These are phyloP conservation scores for Solea senegalensis DNA, from an alignment of 2,113 vertebrate species.

Conservation along the genomic window DNA sequence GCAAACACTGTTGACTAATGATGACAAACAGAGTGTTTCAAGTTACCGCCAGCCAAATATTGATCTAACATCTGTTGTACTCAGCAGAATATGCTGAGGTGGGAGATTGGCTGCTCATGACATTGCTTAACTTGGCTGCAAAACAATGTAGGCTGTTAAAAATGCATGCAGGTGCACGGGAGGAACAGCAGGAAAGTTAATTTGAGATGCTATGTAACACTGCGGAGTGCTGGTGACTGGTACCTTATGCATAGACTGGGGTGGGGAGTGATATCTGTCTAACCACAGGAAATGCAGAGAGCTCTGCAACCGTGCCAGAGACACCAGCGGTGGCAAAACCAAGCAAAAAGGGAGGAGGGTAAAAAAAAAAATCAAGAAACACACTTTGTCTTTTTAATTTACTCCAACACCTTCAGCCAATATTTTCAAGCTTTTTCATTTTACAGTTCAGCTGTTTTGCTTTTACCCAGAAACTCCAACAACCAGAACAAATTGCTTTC, in stretches of 20 bases:
- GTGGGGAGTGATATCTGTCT: neutral
- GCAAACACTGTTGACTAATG: constrained; percentile 35
- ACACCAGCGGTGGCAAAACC: too few relatives aligned
- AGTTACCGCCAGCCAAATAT: constrained; percentile 32
- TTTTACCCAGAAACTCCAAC: neutral
- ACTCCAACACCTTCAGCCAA: neutral
- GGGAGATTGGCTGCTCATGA: constrained; percentile 16
- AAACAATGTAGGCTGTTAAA: constrained; percentile 6
- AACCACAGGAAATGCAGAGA: neutral
- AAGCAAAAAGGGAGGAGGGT: neutral
- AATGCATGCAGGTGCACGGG: neutral
- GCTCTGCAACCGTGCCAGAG: too few relatives aligned
- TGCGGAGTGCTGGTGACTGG: neutral
- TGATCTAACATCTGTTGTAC: constrained; percentile 23
- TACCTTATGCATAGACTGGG: neutral
- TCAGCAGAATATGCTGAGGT: constrained; percentile 23
- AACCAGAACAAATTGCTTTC: neutral
- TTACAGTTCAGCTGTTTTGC: neutral
- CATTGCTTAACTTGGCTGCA: constrained; percentile 1
- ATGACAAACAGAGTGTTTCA: constrained; percentile 37
- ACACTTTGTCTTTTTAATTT: neutral
- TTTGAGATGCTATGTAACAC: neutral
- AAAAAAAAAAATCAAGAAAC: neutral
- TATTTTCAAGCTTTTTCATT: neutral
- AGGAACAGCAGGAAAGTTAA: neutral